Conservation (phyloP, 2,113 vertebrate genomes). For the Epinephelus lanceolatus region DNA sequence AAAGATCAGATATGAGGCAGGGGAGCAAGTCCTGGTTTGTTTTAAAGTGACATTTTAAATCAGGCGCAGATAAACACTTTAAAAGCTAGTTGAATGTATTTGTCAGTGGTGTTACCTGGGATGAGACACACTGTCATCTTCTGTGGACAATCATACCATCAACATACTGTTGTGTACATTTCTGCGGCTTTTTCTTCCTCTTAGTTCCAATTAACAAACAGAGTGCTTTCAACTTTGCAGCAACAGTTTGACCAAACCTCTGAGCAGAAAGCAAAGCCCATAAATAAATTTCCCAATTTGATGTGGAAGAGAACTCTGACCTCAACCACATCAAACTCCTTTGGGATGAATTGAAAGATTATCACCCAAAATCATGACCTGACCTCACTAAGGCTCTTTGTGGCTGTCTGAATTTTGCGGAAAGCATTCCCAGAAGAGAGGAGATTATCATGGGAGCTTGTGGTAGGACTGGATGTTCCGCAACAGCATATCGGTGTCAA, state of each 20-base stretch:
- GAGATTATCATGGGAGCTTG: neutral
- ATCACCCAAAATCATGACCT: neutral
- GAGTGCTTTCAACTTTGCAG: neutral
- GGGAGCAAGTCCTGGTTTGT: neutral
- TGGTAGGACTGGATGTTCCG: neutral
- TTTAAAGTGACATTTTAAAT: neutral
- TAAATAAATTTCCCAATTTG: neutral
- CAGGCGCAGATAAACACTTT: neutral
- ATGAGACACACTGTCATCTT: neutral
- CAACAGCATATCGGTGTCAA: neutral
- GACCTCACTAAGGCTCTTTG: neutral
- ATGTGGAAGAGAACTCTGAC: neutral
- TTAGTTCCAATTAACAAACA: too few relatives aligned
- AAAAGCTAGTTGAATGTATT: neutral
- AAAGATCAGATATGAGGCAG: conserved; percentile 7
- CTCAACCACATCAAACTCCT: neutral
- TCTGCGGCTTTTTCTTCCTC: neutral
- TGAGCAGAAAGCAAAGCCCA: neutral
- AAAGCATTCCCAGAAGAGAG: neutral
- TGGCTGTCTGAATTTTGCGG: neutral
- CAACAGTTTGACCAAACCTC: neutral
- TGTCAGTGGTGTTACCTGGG: neutral
- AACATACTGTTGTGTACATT: neutral
- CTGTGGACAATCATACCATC: neutral
- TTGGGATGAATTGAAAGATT: neutral